Evolutionary conservation across 2,797 vertebrate species (phyloP).

Genomic region (Enteromius paludinosus): DNA sequence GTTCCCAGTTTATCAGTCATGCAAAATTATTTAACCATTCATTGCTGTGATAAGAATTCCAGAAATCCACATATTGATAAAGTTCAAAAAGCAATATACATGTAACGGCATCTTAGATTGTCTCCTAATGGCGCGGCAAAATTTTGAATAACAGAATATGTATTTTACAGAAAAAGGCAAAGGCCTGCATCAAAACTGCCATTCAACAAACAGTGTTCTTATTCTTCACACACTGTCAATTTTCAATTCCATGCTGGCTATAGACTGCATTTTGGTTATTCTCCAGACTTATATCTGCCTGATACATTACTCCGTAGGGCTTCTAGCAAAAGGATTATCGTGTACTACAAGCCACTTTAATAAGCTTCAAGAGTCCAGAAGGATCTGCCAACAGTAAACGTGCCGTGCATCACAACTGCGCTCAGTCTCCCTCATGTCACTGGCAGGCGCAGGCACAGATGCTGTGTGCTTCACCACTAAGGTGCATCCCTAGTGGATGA

Average conservation of each 20-base stretch:
- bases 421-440: constrained; percentile 51
- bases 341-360: constrained; percentile 64
- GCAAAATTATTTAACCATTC: not conserved
- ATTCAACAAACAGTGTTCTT: not conserved
- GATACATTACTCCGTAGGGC: constrained; percentile 55
- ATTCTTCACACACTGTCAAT: constrained; percentile 46
- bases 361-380: constrained; percentile 62
- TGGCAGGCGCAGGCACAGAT: constrained; percentile 44
- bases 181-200: not conserved
- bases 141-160: not conserved
- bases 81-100: not conserved
- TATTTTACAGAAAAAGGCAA: not conserved
- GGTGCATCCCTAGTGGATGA: constrained; percentile 42
- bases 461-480: constrained; percentile 50
- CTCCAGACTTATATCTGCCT: constrained; percentile 56
- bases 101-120: not conserved
- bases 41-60: not conserved
- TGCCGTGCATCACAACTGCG: constrained; percentile 59
- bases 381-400: constrained; percentile 58
- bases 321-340: constrained; percentile 60
- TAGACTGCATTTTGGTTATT: constrained; percentile 48
- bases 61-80: not conserved
- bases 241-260: constrained; percentile 37
- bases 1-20: not conserved
- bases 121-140: not conserved